Conservation (phyloP, 2,888 invertebrate species). For the Hydraecia micacea region DNA sequence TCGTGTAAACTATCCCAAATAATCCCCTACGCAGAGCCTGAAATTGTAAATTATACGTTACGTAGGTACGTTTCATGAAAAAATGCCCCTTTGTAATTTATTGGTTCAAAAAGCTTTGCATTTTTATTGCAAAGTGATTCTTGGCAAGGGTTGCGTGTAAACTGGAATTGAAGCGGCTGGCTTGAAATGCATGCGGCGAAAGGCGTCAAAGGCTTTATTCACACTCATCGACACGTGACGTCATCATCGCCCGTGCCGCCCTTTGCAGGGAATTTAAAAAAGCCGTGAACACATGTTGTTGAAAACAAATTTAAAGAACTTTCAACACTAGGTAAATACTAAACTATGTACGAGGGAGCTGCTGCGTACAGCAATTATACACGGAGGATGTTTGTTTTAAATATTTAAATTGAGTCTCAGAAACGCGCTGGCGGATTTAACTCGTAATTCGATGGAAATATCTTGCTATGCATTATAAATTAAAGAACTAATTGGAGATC, state of each 20-base stretch:
- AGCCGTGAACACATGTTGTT: constrained; percentile 64
- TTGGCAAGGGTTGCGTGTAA: constrained; percentile 72
- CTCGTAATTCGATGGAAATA: constrained; percentile 1
- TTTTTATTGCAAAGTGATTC: constrained; percentile 60
- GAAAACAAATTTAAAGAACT: constrained; percentile 64
- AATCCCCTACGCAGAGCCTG: background rate
- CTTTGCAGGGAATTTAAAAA: constrained; percentile 60
- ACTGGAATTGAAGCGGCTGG: constrained; percentile 84
- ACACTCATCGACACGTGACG: constrained; percentile 83
- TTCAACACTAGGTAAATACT: constrained; percentile 37
- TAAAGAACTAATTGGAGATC: constrained; percentile 73
- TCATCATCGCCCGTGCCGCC: constrained; percentile 71
- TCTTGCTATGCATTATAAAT: constrained; percentile 41
- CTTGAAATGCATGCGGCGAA: constrained; percentile 82
- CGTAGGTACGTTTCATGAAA: constrained; percentile 33
- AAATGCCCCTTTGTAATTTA: constrained; percentile 47
- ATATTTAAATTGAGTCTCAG: constrained; percentile 7
- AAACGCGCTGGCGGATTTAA: background rate
- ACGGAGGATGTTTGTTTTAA: background rate
- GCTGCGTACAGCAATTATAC: constrained; percentile 2
- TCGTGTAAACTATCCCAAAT: background rate
- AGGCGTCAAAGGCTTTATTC: constrained; percentile 88
- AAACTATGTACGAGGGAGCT: background rate
- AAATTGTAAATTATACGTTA: constrained; percentile 24
- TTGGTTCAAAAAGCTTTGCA: constrained; percentile 53